phyloP scores from a whole-genome alignment of 2,113 vertebrate genomes.

The Hemibagrus wyckioides region DNA sequence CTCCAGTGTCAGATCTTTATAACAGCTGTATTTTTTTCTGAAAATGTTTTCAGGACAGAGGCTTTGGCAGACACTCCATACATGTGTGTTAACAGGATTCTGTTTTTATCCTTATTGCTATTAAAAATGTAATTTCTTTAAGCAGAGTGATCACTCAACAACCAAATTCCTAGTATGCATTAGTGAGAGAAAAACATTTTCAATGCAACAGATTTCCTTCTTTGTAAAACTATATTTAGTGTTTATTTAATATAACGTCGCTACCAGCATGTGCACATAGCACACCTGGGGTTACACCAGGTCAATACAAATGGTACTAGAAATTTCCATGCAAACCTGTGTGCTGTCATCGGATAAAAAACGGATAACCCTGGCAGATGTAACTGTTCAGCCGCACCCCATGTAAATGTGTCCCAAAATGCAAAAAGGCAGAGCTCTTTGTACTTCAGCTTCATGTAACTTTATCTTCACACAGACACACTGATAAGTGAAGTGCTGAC shows the following conservation, averaged over 20 bases:
- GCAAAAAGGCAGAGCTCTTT: slow-evolving; percentile 39
- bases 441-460: slow-evolving; percentile 14
- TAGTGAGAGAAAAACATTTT: background rate
- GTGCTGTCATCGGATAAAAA: slow-evolving; percentile 18
- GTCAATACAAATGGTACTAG: slow-evolving; percentile 1
- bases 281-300: background rate
- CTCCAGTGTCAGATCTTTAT: background rate
- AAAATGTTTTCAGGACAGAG: background rate
- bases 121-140: background rate
- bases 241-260: background rate
- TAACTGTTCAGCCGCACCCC: slow-evolving; percentile 18
- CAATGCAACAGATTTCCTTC: background rate
- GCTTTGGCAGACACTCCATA: background rate
- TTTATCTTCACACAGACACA: slow-evolving; percentile 23
- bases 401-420: slow-evolving; percentile 53
- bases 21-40: background rate
- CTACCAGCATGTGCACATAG: background rate
- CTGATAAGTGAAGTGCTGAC: background rate
- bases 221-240: background rate
- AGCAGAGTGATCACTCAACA: background rate
- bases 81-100: background rate
- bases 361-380: slow-evolving; percentile 23
- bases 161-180: background rate
- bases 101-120: background rate
- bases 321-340: slow-evolving; percentile 19